Conservation (phyloP, 2,888 invertebrate genomes). For the Operophtera brumata region DNA sequence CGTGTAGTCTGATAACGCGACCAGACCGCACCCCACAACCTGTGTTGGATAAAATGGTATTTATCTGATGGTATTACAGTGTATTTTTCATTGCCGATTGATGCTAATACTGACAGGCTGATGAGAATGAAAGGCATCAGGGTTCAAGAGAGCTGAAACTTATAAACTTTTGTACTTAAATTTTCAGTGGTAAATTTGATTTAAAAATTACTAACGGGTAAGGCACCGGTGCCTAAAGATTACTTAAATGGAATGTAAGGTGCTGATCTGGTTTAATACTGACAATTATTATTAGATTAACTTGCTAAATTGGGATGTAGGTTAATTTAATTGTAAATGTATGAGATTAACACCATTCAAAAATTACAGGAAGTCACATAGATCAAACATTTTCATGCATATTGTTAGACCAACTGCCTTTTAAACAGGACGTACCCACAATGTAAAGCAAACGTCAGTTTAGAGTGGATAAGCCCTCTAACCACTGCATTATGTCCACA, state of each 20-base stretch:
- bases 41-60: slow-evolving; percentile 46
- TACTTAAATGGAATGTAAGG: neutral
- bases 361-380: slow-evolving; percentile 23
- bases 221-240: neutral
- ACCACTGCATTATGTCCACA: neutral
- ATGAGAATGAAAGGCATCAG: neutral
- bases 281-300: neutral
- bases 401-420: slow-evolving; percentile 17
- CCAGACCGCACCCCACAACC: slow-evolving; percentile 88
- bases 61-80: slow-evolving; percentile 4
- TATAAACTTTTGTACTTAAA: neutral
- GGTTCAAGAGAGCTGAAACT: neutral
- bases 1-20: slow-evolving; percentile 95
- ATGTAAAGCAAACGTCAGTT: neutral
- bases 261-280: neutral
- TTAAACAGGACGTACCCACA: slow-evolving; percentile 16
- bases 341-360: slow-evolving; percentile 3
- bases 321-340: neutral
- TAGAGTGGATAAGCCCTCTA: slow-evolving; percentile 8
- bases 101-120: slow-evolving; percentile 1
- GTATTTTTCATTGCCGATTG: neutral
- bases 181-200: neutral
- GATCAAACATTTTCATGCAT: slow-evolving; percentile 30
- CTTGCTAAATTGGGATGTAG: neutral
- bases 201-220: neutral